phyloP scores from a whole-genome alignment of 2,888 invertebrate species.

The Criorhina ranunculi region DNA sequence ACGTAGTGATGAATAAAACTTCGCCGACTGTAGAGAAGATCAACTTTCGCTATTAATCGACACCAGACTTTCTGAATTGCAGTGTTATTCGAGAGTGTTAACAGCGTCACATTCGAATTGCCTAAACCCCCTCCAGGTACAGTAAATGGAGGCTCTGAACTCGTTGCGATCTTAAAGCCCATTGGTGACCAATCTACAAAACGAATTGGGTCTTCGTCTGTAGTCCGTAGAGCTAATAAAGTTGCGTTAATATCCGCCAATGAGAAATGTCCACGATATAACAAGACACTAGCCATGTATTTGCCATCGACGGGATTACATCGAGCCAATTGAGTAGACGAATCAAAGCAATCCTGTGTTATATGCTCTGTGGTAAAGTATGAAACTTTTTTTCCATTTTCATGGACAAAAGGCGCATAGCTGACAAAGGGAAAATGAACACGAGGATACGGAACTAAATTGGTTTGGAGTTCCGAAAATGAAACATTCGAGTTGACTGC shows the following conservation, averaged over 20 bases:
- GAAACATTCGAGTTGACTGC: conserved; percentile 87
- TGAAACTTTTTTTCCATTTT: conserved; percentile 87
- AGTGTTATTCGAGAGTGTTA: conserved; percentile 94
- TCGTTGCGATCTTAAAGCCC: conserved; percentile 92
- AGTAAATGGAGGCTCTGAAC: conserved; percentile 90
- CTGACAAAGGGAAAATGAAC: conserved; percentile 94
- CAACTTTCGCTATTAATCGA: conserved; percentile 91
- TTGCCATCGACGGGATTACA: conserved; percentile 89
- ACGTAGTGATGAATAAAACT: conserved; percentile 96
- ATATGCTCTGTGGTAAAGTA: conserved; percentile 89
- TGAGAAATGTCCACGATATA: conserved; percentile 89
- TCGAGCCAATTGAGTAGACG: conserved; percentile 89
- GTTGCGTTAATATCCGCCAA: conserved; percentile 90
- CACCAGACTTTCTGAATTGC: conserved; percentile 93
- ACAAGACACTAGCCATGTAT: conserved; percentile 90
- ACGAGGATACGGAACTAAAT: conserved; percentile 93
- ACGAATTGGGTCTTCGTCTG: conserved; percentile 87
- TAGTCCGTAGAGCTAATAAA: conserved; percentile 88
- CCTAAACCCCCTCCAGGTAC: conserved; percentile 91
- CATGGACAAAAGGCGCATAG: conserved; percentile 88
- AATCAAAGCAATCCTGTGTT: conserved; percentile 93
- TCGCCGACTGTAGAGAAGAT: conserved; percentile 91
- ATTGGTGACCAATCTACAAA: conserved; percentile 94
- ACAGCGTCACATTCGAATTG: conserved; percentile 90
- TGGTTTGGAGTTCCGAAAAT: conserved; percentile 90